A percentile compares a stretch with the other conserved stretches of the same genome.
phyloP scores from a whole-genome alignment of 2,797 vertebrate genomes.

The Ficedula albicollis region DNA sequence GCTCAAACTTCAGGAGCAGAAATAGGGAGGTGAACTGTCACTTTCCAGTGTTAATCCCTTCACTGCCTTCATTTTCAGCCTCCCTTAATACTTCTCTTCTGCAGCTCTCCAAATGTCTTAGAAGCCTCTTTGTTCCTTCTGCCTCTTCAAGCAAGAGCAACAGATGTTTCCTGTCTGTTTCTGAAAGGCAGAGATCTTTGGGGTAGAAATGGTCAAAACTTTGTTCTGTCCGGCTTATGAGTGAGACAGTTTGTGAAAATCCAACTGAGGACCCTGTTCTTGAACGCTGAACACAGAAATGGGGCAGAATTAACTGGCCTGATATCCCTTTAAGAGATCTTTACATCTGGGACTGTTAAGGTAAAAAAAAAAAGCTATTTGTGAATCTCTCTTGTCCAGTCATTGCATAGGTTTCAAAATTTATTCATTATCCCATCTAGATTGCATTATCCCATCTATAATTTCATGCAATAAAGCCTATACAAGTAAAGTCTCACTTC shows the following conservation, averaged over 20 bases:
- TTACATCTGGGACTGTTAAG: neutral
- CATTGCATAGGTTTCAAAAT: neutral
- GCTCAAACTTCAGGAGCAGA: neutral
- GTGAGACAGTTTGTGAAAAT: neutral
- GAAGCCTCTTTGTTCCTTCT: neutral
- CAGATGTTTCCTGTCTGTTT: constrained; percentile 1
- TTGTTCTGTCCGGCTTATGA: neutral
- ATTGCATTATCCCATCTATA: neutral
- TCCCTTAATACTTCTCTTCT: neutral
- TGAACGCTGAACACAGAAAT: fast-evolving
- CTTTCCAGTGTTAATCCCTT: neutral
- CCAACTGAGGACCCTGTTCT: neutral
- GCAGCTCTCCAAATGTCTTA: neutral
- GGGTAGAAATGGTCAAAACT: neutral
- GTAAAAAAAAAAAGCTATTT: neutral
- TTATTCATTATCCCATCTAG: neutral
- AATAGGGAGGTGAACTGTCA: neutral
- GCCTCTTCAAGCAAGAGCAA: neutral
- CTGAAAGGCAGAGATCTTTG: neutral
- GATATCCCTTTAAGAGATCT: neutral
- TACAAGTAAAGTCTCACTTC: neutral
- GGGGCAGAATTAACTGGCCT: neutral
- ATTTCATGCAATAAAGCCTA: neutral
- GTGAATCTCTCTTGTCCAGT: neutral
- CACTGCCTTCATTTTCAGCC: neutral